Evolutionary conservation across 2,797 vertebrate species (phyloP).

Genomic region (Eulemur rubriventer): DNA sequence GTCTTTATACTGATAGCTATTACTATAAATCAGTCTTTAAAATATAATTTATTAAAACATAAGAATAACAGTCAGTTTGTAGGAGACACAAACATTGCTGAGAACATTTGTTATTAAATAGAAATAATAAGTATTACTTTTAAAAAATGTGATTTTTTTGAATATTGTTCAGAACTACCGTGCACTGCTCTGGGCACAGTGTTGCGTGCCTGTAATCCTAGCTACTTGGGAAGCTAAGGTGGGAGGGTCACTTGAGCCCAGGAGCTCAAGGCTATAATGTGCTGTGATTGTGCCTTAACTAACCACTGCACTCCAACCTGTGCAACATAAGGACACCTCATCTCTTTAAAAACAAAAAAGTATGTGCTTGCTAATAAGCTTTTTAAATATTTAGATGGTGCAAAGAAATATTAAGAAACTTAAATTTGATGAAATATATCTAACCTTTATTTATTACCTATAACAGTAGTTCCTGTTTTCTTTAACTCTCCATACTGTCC

Average conservation of each 20-base stretch:
- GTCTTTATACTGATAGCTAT: background rate
- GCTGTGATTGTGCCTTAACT: background rate
- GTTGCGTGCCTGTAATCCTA: background rate
- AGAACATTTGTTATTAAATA: conserved; percentile 39
- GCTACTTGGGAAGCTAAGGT: background rate
- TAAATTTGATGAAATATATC: conserved; percentile 18
- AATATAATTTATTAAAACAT: conserved; percentile 30
- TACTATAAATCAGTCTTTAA: conserved; percentile 37
- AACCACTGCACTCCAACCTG: background rate
- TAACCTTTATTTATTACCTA: conserved; percentile 10
- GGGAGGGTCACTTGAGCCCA: background rate
- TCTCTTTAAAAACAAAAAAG: background rate
- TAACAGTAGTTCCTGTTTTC: conserved; percentile 39
- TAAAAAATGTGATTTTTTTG: conserved; percentile 14
- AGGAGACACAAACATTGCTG: background rate
- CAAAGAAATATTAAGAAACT: conserved; percentile 28
- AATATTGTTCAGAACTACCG: conserved; percentile 39
- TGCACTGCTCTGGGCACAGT: background rate
- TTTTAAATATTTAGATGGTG: background rate
- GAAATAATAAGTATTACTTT: conserved; percentile 13
- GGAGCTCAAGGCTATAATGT: background rate
- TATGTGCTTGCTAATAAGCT: background rate
- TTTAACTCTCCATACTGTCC: background rate
- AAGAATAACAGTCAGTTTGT: conserved; percentile 37
- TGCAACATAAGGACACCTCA: background rate